A percentile compares a stretch with the other conserved stretches of the same genome.
Evolutionary conservation across 2,888 invertebrate genomes (phyloP).

Genomic region (Nomada goodeniana): DNA sequence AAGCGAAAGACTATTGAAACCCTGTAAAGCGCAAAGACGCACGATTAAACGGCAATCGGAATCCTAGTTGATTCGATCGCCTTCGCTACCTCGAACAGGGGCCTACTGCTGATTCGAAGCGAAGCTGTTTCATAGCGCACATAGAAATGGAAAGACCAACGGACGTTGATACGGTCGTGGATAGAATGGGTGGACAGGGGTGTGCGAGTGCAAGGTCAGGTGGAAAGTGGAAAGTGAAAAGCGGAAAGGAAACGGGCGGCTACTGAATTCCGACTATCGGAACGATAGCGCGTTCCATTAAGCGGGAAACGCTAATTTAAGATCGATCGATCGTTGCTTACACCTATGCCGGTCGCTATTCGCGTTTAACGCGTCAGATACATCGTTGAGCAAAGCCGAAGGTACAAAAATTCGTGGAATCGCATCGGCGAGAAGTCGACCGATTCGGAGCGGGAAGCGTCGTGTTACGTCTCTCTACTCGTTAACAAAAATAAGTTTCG

Average conservation of each 20-base stretch:
- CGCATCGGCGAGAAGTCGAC: slow-evolving; percentile 57
- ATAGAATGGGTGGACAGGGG: slow-evolving; percentile 2
- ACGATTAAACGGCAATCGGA: slow-evolving; percentile 55
- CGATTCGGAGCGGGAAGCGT: slow-evolving; percentile 39
- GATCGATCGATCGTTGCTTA: slow-evolving; percentile 26
- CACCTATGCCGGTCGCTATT: slow-evolving; percentile 6
- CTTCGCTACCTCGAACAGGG: slow-evolving; percentile 8
- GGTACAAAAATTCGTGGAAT: slow-evolving; percentile 57
- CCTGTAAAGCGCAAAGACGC: slow-evolving; percentile 67
- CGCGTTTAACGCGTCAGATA: slow-evolving; percentile 47
- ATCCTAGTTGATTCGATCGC: slow-evolving; percentile 49
- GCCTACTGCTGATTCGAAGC: too few species aligned
- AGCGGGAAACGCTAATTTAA: slow-evolving; percentile 20
- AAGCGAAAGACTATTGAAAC: slow-evolving; percentile 63
- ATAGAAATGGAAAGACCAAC: slow-evolving; percentile 7
- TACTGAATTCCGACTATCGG: slow-evolving; percentile 6
- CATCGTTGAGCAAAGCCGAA: slow-evolving; percentile 73
- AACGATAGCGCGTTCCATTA: slow-evolving; percentile 18
- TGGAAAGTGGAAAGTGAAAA: too few species aligned
- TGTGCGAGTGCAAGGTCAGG: not conserved
- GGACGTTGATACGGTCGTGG: not conserved
- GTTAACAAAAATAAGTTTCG: slow-evolving; percentile 81
- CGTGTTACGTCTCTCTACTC: slow-evolving; percentile 60
- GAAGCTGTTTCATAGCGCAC: too few species aligned
- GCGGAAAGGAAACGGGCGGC: not conserved